A percentile compares a stretch with the other conserved stretches of the same genome.
Evolutionary conservation across 2,113 vertebrate genomes (phyloP).

Genomic region (Neotoma lepida): DNA sequence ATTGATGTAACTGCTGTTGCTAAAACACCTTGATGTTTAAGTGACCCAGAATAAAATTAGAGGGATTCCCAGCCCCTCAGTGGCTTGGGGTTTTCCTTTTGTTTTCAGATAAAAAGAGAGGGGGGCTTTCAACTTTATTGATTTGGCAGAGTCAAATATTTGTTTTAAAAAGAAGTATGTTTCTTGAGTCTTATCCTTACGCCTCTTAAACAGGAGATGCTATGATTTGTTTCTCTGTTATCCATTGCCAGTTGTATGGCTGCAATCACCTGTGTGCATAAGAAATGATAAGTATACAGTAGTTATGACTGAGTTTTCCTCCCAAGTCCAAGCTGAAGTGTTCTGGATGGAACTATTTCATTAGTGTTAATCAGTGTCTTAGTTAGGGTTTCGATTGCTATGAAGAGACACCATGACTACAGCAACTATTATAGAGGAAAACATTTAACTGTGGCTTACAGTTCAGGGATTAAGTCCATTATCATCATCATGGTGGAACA

Average conservation of each 20-base stretch:
- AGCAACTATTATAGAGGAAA: neutral
- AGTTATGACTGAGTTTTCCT: neutral
- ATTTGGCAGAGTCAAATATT: neutral
- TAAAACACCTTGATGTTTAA: conserved; percentile 12
- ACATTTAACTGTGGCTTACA: neutral
- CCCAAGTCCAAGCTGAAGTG: neutral
- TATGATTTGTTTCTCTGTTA: neutral
- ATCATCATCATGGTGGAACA: no score
- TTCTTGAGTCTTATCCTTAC: neutral
- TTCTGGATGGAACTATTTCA: neutral
- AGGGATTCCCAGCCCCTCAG: neutral
- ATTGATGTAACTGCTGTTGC: neutral
- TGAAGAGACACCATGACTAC: neutral
- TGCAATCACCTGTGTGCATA: neutral
- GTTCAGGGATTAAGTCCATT: no score
- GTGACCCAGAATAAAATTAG: conserved; percentile 32
- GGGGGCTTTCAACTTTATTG: neutral
- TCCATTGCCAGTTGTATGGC: neutral
- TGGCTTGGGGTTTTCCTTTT: neutral
- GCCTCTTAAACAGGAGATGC: neutral
- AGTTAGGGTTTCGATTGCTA: neutral
- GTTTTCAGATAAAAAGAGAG: conserved; percentile 34
- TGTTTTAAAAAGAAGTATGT: neutral
- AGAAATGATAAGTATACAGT: neutral
- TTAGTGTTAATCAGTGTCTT: neutral